Evolutionary conservation across 2,888 invertebrate species (phyloP).

Genomic region (Athalia cordata): DNA sequence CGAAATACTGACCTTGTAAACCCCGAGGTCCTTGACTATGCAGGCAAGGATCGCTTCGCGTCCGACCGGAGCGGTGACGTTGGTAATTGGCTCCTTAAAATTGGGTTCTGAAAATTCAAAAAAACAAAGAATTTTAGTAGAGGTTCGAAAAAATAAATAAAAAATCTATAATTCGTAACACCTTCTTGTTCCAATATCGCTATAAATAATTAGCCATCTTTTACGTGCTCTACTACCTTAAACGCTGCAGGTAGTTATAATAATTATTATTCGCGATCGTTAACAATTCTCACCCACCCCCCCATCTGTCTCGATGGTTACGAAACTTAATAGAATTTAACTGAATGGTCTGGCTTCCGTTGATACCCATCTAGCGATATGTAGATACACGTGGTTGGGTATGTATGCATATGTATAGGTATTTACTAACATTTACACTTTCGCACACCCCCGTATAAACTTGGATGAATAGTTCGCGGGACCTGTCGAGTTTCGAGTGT

Average conservation of each 20-base stretch:
- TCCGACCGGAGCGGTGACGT: conserved; percentile 89
- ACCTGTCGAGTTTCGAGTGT: background rate
- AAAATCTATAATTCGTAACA: no score
- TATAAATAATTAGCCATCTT: background rate
- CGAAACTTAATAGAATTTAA: conserved; percentile 32
- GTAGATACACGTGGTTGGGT: background rate
- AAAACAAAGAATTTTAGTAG: no score
- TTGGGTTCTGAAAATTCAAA: conserved; percentile 87
- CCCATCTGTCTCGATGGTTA: background rate
- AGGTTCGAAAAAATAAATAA: no score
- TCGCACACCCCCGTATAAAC: no score
- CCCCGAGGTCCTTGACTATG: conserved; percentile 86
- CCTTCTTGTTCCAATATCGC: no score
- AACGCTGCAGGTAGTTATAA: background rate
- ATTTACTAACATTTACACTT: background rate
- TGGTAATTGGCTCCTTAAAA: conserved; percentile 87
- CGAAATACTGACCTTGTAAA: conserved; percentile 82
- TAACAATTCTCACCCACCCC: background rate
- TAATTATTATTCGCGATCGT: conserved; percentile 18
- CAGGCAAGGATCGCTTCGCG: conserved; percentile 89
- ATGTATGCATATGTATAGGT: background rate
- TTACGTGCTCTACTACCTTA: background rate
- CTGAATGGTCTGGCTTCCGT: conserved; percentile 17
- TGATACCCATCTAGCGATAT: background rate
- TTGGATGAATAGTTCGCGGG: background rate